Conservation (phyloP, 2,888 invertebrate genomes). For the Catocala nupta region DNA sequence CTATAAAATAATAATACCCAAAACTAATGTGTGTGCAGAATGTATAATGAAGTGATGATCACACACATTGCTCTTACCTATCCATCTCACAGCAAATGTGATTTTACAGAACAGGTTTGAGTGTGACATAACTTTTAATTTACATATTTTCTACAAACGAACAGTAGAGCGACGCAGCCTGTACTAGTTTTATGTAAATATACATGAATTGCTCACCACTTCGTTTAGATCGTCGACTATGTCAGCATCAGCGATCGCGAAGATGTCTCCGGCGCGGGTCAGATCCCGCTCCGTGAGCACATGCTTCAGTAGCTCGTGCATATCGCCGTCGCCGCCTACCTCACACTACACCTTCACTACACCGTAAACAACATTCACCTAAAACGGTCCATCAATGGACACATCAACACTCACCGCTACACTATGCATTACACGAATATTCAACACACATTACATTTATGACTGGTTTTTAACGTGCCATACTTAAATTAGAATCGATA, state of each 20-base stretch:
- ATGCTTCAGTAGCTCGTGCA: constrained; percentile 97
- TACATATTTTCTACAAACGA: constrained; percentile 34
- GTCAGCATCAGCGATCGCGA: constrained; percentile 94
- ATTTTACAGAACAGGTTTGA: constrained; percentile 22
- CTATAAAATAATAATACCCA: not conserved
- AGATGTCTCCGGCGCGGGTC: constrained; percentile 96
- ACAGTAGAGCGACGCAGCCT: constrained; percentile 54
- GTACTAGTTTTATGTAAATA: constrained; percentile 31
- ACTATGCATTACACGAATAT: constrained; percentile 34
- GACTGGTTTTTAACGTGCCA: constrained; percentile 39
- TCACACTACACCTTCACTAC: constrained; percentile 35
- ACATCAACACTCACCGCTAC: constrained; percentile 60
- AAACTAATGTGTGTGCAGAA: constrained; percentile 1
- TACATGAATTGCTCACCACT: constrained; percentile 88
- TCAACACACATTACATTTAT: constrained; percentile 32
- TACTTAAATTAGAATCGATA: constrained; percentile 32
- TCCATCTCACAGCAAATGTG: not conserved
- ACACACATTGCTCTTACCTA: not conserved
- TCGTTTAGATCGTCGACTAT: constrained; percentile 95
- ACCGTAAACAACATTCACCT: constrained; percentile 54
- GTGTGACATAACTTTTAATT: constrained; percentile 31
- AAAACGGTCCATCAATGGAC: constrained; percentile 50
- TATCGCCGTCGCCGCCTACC: constrained; percentile 74
- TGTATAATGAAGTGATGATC: constrained; percentile 9
- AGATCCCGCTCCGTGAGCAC: constrained; percentile 96